Conservation (phyloP, 2,113 vertebrate species). For the Oncorhynchus gorbuscha region DNA sequence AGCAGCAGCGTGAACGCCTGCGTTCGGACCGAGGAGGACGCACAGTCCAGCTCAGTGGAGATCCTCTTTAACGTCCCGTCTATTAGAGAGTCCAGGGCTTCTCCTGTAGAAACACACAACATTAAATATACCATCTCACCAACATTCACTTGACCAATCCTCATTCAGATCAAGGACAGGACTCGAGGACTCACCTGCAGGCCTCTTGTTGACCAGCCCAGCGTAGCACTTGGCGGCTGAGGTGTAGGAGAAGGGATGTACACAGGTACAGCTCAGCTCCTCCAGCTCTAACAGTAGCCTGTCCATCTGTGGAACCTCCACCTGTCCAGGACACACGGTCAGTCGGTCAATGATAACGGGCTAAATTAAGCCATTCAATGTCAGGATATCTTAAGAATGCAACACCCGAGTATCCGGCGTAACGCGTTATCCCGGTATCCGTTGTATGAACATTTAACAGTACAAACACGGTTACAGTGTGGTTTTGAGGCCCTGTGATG, state of each 20-base stretch:
- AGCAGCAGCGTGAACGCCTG: slow-evolving; percentile 86
- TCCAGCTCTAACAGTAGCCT: slow-evolving; percentile 81
- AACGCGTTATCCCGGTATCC: too few relatives aligned
- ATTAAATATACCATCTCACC: background rate
- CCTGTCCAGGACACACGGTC: slow-evolving; percentile 66
- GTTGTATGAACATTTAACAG: background rate
- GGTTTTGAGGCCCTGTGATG: background rate
- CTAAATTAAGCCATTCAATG: background rate
- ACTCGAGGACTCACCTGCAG: slow-evolving; percentile 70
- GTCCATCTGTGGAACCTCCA: slow-evolving; percentile 84
- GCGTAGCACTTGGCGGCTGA: slow-evolving; percentile 92
- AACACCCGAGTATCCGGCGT: background rate
- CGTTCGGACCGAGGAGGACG: slow-evolving; percentile 49
- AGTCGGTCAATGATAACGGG: background rate
- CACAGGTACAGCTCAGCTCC: slow-evolving; percentile 80
- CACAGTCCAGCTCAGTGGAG: slow-evolving; percentile 62
- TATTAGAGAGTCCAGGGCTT: slow-evolving; percentile 83
- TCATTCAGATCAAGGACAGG: too few relatives aligned
- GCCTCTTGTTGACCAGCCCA: slow-evolving; percentile 89
- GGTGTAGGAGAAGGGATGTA: slow-evolving; percentile 81
- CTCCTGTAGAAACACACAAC: slow-evolving; percentile 68
- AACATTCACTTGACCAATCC: background rate
- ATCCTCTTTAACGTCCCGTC: slow-evolving; percentile 77
- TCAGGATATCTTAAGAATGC: background rate
- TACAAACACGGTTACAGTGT: background rate